Evolutionary conservation across 2,888 invertebrate genomes (phyloP).

Genomic region (Dicroscelio sp.): DNA sequence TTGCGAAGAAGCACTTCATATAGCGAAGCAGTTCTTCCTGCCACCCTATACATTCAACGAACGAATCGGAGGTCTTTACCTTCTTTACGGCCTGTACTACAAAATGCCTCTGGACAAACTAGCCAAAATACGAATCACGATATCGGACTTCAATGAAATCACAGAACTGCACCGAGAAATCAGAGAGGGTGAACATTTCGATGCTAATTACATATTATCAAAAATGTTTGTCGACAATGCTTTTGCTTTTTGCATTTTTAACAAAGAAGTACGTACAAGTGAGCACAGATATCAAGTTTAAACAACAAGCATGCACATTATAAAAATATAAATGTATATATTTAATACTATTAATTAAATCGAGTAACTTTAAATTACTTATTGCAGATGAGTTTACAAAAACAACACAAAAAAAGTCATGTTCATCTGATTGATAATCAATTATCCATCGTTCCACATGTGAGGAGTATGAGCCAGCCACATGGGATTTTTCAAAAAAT

Average conservation of each 20-base stretch:
- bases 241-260: slow-evolving; percentile 87
- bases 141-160: slow-evolving; percentile 88
- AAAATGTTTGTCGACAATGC: slow-evolving; percentile 89
- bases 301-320: too few species aligned
- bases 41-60: slow-evolving; percentile 86
- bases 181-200: slow-evolving; percentile 88
- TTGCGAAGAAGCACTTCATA: slow-evolving; percentile 89
- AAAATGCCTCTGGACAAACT: slow-evolving; percentile 88
- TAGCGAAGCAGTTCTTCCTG: slow-evolving; percentile 89
- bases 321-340: too few species aligned
- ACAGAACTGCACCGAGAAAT: slow-evolving; percentile 88
- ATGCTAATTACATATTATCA: slow-evolving; percentile 90
- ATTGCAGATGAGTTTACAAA: slow-evolving; percentile 89
- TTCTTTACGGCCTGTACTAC: slow-evolving; percentile 90
- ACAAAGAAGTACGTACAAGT: slow-evolving; percentile 90
- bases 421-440: background rate
- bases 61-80: slow-evolving; percentile 89
- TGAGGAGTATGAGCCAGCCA: slow-evolving; percentile 84
- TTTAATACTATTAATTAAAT: too few species aligned
- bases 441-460: slow-evolving; percentile 37
- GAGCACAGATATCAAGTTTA: too few species aligned
- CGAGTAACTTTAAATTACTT: too few species aligned
- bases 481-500: slow-evolving; percentile 84
- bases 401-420: slow-evolving; percentile 75
- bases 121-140: slow-evolving; percentile 88